Evolutionary conservation across 2,797 vertebrate species (phyloP).

Genomic region (Sebastes variabilis): DNA sequence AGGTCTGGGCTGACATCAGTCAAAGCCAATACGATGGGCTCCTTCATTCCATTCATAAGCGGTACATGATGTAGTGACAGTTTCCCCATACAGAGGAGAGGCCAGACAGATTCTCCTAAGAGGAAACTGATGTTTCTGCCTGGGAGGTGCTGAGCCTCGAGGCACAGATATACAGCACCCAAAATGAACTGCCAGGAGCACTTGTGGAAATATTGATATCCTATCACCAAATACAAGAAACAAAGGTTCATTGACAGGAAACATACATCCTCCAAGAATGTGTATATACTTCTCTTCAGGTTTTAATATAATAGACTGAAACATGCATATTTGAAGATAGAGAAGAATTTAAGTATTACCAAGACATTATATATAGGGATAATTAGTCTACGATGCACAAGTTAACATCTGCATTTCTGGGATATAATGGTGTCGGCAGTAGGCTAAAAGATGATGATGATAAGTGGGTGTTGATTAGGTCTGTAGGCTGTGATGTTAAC

Average conservation of each 20-base stretch:
- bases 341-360: neutral
- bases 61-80: neutral
- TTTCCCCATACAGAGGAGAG: neutral
- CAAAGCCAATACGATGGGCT: neutral
- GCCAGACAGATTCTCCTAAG: neutral
- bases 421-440: neutral
- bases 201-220: neutral
- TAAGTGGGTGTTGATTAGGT: neutral
- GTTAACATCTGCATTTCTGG: neutral
- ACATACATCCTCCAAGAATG: neutral
- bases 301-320: neutral
- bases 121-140: neutral
- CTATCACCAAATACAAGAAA: neutral
- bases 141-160: neutral
- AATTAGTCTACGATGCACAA: neutral
- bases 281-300: neutral
- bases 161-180: neutral
- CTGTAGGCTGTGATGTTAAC: too few relatives aligned
- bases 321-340: fast-evolving
- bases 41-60: neutral
- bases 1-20: neutral
- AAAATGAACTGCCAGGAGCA: neutral
- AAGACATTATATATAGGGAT: neutral
- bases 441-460: neutral
- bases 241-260: neutral